Base-by-base conservation (phyloP, 2,113 vertebrate species). In the Picathartes gymnocephalus region DNA sequence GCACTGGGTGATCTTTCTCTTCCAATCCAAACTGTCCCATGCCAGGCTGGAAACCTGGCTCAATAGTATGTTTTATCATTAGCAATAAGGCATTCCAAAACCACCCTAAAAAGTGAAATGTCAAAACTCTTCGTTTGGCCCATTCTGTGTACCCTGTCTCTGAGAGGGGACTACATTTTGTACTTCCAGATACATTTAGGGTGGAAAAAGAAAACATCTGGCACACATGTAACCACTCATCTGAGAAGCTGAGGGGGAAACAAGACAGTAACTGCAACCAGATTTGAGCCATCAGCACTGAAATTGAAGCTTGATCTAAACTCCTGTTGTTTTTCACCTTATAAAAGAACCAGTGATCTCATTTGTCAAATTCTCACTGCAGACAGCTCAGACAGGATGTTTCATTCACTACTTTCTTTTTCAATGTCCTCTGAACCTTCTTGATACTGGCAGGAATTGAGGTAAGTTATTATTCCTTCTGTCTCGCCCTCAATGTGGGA, bases 21-120 rank as follows among this genome's bases (percentile, higher is more conserved):
- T 21, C 21, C n/a, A 61, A 18, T 16, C 45, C 17, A 61, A 60
- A 31, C 61, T 0, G 0, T 25, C 9, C 45, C 17, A 17, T 1
- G 4, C 13, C 11, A 60, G 44, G 27, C 18, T 47, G 24, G 24
- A 77, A 72, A 48, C 2, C 3, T 40, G 11, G 2, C 42, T 72
- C 69, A 60, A 6, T 21, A 51, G 28, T 0, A 2, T 1, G 1
- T 72, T 76, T 16, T 48, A 57, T 31, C 42, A 54, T 62, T 24
- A 80, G 16, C 39, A 58, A 17, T 28, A 80, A 80, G 1, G 35
- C 25, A 5, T 50, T 84, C 44, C 35, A 86, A 51, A 71, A 5
- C 53, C 11, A 45, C 20, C 20, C 35, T 35, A 25, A 58, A 61
- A 51, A 16, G 17, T 15, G 23, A 69, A 53, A 62, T 20, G 42